phyloP scores from a whole-genome alignment of 2,888 invertebrate species.

The Andrena fulva region DNA sequence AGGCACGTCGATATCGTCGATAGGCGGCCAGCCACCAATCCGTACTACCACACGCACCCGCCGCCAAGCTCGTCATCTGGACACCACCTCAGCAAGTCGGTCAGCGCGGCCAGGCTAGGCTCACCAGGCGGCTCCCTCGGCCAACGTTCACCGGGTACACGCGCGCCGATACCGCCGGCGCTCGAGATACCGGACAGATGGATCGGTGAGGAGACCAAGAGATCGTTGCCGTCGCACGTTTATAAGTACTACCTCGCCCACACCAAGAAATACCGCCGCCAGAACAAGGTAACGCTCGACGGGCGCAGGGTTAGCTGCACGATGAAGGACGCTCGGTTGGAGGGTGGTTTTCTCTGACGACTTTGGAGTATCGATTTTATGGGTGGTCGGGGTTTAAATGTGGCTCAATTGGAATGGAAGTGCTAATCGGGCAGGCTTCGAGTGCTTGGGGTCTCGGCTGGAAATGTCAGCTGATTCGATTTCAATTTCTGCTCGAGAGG shows the following conservation, averaged over 20 bases:
- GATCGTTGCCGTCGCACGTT: slow-evolving; percentile 88
- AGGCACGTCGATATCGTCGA: slow-evolving; percentile 66
- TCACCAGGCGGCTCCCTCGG: slow-evolving; percentile 77
- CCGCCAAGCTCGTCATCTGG: slow-evolving; percentile 72
- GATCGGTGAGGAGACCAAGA: slow-evolving; percentile 89
- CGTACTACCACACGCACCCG: slow-evolving; percentile 71
- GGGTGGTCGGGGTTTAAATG: slow-evolving; percentile 2
- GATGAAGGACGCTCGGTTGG: neutral
- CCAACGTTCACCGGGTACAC: slow-evolving; percentile 76
- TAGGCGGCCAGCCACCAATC: slow-evolving; percentile 68
- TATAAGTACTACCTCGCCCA: slow-evolving; percentile 88
- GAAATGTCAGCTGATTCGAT: slow-evolving; percentile 4
- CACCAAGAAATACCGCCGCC: slow-evolving; percentile 81
- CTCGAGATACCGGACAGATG: slow-evolving; percentile 84
- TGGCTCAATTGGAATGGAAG: neutral
- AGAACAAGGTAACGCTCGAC: slow-evolving; percentile 85
- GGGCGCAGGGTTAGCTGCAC: neutral
- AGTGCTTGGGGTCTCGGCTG: neutral
- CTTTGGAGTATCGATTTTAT: slow-evolving; percentile 4
- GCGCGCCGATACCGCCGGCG: slow-evolving; percentile 75
- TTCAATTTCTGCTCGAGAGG: neutral
- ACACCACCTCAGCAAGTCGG: slow-evolving; percentile 74
- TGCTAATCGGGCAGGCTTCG: neutral
- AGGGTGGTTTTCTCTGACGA: neutral
- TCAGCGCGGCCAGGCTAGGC: slow-evolving; percentile 73